Conservation (phyloP, 2,113 vertebrate genomes). For the Epinephelus moara region DNA sequence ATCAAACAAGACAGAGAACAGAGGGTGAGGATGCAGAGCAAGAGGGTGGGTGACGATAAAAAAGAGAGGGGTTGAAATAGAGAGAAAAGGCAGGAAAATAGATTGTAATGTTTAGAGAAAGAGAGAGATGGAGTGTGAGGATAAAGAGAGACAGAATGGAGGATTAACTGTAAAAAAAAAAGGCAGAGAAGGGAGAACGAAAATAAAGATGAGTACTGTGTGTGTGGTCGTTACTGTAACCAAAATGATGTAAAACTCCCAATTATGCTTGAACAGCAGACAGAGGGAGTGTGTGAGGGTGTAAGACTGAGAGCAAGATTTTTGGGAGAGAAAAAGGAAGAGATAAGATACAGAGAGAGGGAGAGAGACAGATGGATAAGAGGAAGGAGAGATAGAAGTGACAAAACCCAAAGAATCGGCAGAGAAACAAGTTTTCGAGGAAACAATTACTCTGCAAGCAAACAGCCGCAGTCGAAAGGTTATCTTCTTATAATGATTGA, state of each 20-base stretch:
- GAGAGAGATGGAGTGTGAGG: background rate
- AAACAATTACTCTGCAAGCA: conserved; percentile 62
- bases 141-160: background rate
- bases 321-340: background rate
- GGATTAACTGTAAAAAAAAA: background rate
- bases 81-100: conserved; percentile 4
- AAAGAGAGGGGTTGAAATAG: background rate
- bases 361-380: conserved; percentile 17
- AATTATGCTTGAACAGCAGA: conserved; percentile 31
- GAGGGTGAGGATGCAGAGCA: conserved; percentile 11
- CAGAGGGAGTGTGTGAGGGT: conserved; percentile 19
- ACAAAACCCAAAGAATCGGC: conserved; percentile 38
- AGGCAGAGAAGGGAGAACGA: background rate
- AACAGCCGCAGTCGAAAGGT: conserved; percentile 59
- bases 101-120: conserved; percentile 2
- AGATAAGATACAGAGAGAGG: background rate
- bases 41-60: background rate
- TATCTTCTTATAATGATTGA: conserved; percentile 59
- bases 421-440: conserved; percentile 45
- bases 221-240: conserved; percentile 8
- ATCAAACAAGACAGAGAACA: conserved; percentile 36
- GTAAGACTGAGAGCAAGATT: conserved; percentile 20
- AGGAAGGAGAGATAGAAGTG: conserved; percentile 24
- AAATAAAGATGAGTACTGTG: conserved; percentile 2
- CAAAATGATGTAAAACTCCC: conserved; percentile 38